Base-by-base conservation (phyloP, 2,888 invertebrate genomes). In the Atethmia centrago region DNA sequence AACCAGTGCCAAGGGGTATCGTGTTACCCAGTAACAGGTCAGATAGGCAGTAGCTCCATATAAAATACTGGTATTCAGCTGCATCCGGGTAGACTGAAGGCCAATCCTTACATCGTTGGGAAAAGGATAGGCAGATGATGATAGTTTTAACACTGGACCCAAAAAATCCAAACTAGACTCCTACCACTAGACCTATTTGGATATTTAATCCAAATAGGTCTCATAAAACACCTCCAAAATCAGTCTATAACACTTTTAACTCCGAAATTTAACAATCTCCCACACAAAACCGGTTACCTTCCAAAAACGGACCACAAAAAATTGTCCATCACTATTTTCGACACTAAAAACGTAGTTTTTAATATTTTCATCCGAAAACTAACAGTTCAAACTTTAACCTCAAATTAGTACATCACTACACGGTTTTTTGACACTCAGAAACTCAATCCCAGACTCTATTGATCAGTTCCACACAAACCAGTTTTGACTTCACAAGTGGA, bases 231-330 rank as follows among this genome's bases (percentile, higher is more conserved):
- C 36, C 67, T 64, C 4, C 14, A 67, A 19, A 25, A 58, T 65
- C 69, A 69, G 77, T 69, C 64, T 82, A 59, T 49, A 19, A 64
- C 36, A 67, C 25, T 59, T 49, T 25, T 28, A 53, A 36, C 28
- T 66, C 56, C 64, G 3, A n/a, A 72, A 72, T 8, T 31, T 5
- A 36, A 31, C 14, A 47, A 40, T 55, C n/a, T n/a, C 25, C 25
- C 55, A 36, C 31, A n/a, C 14, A 77, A 77, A 64, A 56, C n/a
- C 47, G 25, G 40, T 49, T 66, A 21, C 21, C 21, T 42, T 25
- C 1, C 42, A 45, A 71, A 70, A 61, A 71, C 19, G 19, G 31
- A 31, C 42, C 28, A n/a, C 28, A 19, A 40, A 40, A 56, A 40
- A 61, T 49, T 21, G 62, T 77, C 51, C 40, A 31, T 58, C 58